Evolutionary conservation across 92 coral and sea anemone species (phyloP).

Genomic region (Heliopora coerulea): DNA sequence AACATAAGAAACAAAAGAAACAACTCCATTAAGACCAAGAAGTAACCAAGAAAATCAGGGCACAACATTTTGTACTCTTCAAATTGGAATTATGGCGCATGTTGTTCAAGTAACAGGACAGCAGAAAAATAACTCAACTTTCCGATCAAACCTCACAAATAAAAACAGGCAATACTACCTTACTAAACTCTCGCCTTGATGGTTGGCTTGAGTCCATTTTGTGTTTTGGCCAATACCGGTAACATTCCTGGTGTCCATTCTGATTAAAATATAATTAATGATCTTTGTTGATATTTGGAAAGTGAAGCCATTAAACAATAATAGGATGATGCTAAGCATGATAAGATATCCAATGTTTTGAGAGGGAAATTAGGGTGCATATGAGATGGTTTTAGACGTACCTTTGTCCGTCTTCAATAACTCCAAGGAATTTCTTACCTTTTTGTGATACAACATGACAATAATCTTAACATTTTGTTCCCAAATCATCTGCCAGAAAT

Average conservation of each 20-base stretch:
- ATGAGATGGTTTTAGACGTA: too few species aligned
- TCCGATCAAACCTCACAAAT: not conserved
- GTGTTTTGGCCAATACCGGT: constrained; percentile 92
- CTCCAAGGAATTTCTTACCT: too few species aligned
- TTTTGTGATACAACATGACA: constrained; percentile 86
- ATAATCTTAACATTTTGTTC: constrained; percentile 85
- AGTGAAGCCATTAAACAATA: too few species aligned
- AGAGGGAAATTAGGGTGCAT: constrained; percentile 15
- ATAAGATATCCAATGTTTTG: not conserved
- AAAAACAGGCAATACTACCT: constrained; percentile 14
- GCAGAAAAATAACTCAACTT: not conserved
- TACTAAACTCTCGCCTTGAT: constrained; percentile 20
- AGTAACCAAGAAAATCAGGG: too few species aligned
- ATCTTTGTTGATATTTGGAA: too few species aligned
- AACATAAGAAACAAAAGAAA: constrained; percentile 1
- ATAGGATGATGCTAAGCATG: too few species aligned
- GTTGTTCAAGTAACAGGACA: too few species aligned
- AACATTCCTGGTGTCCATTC: constrained; percentile 49
- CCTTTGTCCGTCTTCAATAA: too few species aligned
- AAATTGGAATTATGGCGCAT: too few species aligned
- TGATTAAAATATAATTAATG: too few species aligned
- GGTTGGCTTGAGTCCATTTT: constrained; percentile 35
- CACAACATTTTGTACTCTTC: too few species aligned
- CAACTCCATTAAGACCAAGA: too few species aligned
- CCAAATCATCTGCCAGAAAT: constrained; percentile 99